Evolutionary conservation across 2,888 invertebrate species (phyloP), one percentile per base, ranked within the genome.

Genomic region (Stegana nigrithorax): DNA sequence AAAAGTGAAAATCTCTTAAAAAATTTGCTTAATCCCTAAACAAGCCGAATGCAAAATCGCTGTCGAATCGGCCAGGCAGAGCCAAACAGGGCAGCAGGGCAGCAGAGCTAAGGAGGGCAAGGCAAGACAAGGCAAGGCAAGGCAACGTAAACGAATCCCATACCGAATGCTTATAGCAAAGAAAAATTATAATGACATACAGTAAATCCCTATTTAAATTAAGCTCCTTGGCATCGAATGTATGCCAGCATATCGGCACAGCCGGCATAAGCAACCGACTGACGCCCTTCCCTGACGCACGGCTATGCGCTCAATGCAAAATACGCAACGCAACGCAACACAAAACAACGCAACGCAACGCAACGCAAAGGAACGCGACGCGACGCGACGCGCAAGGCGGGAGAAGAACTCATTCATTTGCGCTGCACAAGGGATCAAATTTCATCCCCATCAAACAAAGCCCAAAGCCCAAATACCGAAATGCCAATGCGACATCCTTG

Each of bases 361-460:
- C n/a, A n/a, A n/a, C n/a, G n/a, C n/a, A n/a, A n/a, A n/a, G n/a
- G n/a, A n/a, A n/a, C n/a, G n/a, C 47, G 58, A 44, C 60, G 42
- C 51, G 59, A n/a, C n/a, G n/a, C n/a, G n/a, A n/a, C n/a, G n/a
- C n/a, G n/a, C n/a, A n/a, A n/a, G n/a, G n/a, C n/a, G n/a, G n/a
- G n/a, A n/a, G n/a, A n/a, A n/a, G n/a, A 39, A 39, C 58, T 60
- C 26, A 64, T 58, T 53, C 62, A 21, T 39, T 39, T 17, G 50
- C 57, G 63, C 61, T 62, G 60, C 65, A 12, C 19, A 70, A 67
- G 71, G 76, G 83, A 83, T 82, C 83, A 81, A 81, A 83, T 82
- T 83, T 83, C 82, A 82, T 83, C 82, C 82, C 81, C 78, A 76
- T 72, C 77, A 75, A 74, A 74, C 77, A 78, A 79, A 72, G 73